Base-by-base conservation (phyloP, 2,797 vertebrate genomes). In the Tiaroga cobitis region DNA sequence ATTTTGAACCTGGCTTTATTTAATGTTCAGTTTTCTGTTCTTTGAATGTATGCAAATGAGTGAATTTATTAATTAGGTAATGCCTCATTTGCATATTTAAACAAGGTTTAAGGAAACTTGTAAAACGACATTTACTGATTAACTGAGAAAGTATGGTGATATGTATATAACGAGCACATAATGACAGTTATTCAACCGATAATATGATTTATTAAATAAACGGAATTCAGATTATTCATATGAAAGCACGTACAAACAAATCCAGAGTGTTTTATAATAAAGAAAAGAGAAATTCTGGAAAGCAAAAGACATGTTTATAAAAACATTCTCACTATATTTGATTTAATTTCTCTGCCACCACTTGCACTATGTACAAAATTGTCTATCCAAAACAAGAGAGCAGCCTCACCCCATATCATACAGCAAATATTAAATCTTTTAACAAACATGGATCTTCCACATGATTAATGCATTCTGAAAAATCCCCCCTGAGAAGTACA, bases 401-500 rank as follows among this genome's bases (percentile, higher is more conserved):
- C 77, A 77, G 56, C 67, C 61, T 67, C 51, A 61, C 70, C 56
- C 69, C 21, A 21, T 34, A 26, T 69, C 32, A 81, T 80, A 87
- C 37, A 83, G 63, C 43, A 68, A 72, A 78, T 59, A 75, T 81
- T 24, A 80, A 80, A 74, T 75, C 24, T 82, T 77, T 70, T 29
- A 84, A 81, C 74, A 76, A 74, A 85, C 39, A 73, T 51, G 77
- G 43, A 85, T 73, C 68, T 80, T 80, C 84, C 39, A 85, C 43
- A 18, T 37, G 39, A 73, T 85, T 39, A 61, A 82, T 81, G 76
- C 63, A 76, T 67, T 86, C 61, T 75, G 65, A 83, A 88, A 85
- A 84, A 78, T 80, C 54, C 43, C 81, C 85, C 88, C 85, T 88
- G 88, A 88, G 88, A 81, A 86, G 82, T 84, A 70, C 78, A 86